Evolutionary conservation across 2,113 vertebrate genomes (phyloP), one percentile per base, ranked within the genome.

Genomic region (Hemibagrus wyckioides): DNA sequence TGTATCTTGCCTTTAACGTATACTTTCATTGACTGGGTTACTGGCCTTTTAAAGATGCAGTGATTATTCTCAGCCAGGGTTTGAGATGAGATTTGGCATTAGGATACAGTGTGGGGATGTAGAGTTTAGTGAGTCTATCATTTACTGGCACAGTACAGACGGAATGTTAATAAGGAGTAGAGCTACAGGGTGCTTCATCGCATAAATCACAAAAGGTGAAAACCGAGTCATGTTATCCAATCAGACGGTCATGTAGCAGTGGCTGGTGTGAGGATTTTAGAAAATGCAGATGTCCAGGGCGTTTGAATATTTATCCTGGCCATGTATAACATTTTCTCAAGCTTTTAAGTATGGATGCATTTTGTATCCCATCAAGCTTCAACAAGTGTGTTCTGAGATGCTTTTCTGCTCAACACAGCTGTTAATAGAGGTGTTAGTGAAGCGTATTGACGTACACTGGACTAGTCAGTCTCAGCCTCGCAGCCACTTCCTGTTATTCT

Each of bases 281-380:
- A 36, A 69, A 36, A 15, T 19, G 65, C 65, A 69, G 28, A n/a
- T 36, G 33, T 36, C n/a, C 19, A 30, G 33, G 9, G 36, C 9
- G 36, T 23, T 71, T 39, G 6, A 73, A 73, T 73, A 73, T 41
- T 21, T 39, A 71, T 71, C 33, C 33, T 99, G 71, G 94, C 99
- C 88, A 94, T 99, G 93, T 99, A 97, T 7, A 99, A 94, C 99
- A 99, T 87, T 93, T 98, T 87, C 94, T 99, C 54, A 99, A 99
- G 91, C 99, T 99, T 41, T 94, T 95, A 1, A 30, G 13, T 21
- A 39, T 71, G 67, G 33, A 21, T 10, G 23, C 7, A 21, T 71
- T 33, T 41, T 39, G 8, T 23, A 41, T 2, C 8, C 30, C 30
- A 13, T 30, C 4, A 67, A 15, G 7, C 19, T 73, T 9, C 33